Base-by-base conservation (phyloP, 2,113 vertebrate genomes). In the Boleophthalmus pectinirostris region DNA sequence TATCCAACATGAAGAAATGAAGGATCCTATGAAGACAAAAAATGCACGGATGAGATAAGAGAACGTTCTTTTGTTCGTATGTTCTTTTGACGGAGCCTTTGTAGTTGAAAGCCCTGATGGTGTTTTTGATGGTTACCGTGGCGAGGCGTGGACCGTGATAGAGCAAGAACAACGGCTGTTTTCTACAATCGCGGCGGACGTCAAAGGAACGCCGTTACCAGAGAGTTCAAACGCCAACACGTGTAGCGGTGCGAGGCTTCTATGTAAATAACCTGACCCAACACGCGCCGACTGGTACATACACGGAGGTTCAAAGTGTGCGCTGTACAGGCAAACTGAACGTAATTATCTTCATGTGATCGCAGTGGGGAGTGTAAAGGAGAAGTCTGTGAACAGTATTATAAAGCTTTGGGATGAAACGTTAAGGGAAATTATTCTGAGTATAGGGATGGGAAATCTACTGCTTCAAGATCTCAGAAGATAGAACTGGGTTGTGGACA, bases 61-160 rank as follows among this genome's bases (percentile, higher is more conserved):
- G 45, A 24, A 47, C 21, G 49, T 58, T 70, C 47, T 72, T 74
- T 72, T 68, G 29, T 74, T 78, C 60, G 23, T 8, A 25, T 69
- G 18, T 78, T 65, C 77, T 82, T 83, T 85, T 75, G 57, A 77
- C 83, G 80, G 75, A 68, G 68, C 77, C 72, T 85, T 78, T 87
- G 85, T 87, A 82, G 78, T 89, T 89, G 79, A 90, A 90, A 91
- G 71, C 63, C 75, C 51, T 61, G 64, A 66, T 56, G 66, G 46
- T 16, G 47, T 68, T 66, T 82, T 78, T 73, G 79, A 86, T 75
- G 81, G 82, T 78, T 78, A 49, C 12, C 18, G 69, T 64, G 72
- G 54, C 74, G 20, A 68, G 38, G 38, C 45, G 9, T 74, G 33
- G 51, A 49, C 77, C 69, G 58, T 72, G 68, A 70, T 63, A 75